Percentiles rank a stretch among this genome's conserved stretches.
phyloP scores from a whole-genome alignment of 2,797 vertebrate species.

The Mallotus villosus region DNA sequence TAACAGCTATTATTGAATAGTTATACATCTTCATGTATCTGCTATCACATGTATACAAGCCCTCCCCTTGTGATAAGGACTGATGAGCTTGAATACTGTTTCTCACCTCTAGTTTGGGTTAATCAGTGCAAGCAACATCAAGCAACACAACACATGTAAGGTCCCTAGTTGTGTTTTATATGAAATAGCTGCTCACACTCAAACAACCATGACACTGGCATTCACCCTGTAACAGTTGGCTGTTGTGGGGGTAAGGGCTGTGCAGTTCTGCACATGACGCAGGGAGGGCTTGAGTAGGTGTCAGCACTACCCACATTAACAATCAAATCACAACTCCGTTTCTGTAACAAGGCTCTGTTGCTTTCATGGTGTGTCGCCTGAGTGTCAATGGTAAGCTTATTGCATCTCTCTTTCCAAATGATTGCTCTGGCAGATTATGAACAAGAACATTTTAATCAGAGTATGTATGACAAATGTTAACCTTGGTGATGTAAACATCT shows the following conservation, averaged over 20 bases:
- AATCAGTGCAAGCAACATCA: background rate
- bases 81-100: too few species aligned
- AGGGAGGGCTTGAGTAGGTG: constrained; percentile 42
- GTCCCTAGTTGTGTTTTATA: too few species aligned
- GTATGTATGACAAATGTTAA: background rate
- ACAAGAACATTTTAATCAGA: background rate
- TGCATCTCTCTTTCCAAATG: background rate
- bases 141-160: background rate
- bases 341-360: constrained; percentile 34
- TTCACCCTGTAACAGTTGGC: background rate
- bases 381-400: constrained; percentile 15
- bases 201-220: background rate
- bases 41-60: background rate
- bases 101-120: too few species aligned
- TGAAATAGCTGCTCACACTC: background rate
- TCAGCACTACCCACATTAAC: constrained; percentile 30
- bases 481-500: constrained; percentile 24
- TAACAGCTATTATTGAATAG: background rate
- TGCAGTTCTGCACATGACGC: constrained; percentile 34
- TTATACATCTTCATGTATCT: background rate
- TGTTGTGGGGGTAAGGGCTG: constrained; percentile 15
- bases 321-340: background rate
- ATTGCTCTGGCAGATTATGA: background rate
- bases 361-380: constrained; percentile 21
- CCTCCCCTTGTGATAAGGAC: too few species aligned